Evolutionary conservation across 2,797 vertebrate species (phyloP).

Genomic region (Neostethus bicornis): DNA sequence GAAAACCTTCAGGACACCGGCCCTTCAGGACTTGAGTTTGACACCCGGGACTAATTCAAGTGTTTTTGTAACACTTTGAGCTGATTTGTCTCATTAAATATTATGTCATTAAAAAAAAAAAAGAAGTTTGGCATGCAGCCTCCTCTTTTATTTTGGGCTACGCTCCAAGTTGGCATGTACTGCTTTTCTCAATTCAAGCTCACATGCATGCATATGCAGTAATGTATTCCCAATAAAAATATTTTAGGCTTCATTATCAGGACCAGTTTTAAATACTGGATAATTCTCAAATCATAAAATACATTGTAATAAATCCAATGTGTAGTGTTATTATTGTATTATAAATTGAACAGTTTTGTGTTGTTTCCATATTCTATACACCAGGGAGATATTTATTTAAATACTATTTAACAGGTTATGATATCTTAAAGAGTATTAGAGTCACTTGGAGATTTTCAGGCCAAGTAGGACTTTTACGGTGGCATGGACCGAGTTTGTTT

Average conservation of each 20-base stretch:
- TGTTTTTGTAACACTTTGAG: not conserved
- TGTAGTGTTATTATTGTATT: not conserved
- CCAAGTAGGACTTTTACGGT: slow-evolving; percentile 40
- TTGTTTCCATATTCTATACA: not conserved
- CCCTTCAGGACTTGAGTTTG: too few species aligned
- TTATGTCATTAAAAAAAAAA: not conserved
- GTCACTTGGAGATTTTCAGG: slow-evolving; percentile 45
- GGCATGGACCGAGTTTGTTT: slow-evolving; percentile 25
- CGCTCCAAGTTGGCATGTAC: not conserved
- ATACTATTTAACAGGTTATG: slow-evolving; percentile 9
- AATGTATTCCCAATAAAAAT: not conserved
- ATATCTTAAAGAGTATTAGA: slow-evolving; percentile 21
- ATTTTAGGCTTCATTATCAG: not conserved
- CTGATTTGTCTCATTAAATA: not conserved
- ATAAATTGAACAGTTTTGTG: slow-evolving; percentile 2
- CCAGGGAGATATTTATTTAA: not conserved
- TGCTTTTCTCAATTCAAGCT: not conserved
- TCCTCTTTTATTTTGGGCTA: not conserved
- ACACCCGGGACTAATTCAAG: too few species aligned
- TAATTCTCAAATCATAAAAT: not conserved
- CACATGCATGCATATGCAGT: not conserved
- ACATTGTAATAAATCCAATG: slow-evolving; percentile 4
- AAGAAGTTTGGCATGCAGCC: not conserved
- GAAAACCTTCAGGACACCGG: too few species aligned
- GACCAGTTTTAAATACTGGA: not conserved